A percentile compares a stretch with the other conserved stretches of the same genome.
phyloP scores from a whole-genome alignment of 1,140 invertebrate genomes.

The Thrips palmi region DNA sequence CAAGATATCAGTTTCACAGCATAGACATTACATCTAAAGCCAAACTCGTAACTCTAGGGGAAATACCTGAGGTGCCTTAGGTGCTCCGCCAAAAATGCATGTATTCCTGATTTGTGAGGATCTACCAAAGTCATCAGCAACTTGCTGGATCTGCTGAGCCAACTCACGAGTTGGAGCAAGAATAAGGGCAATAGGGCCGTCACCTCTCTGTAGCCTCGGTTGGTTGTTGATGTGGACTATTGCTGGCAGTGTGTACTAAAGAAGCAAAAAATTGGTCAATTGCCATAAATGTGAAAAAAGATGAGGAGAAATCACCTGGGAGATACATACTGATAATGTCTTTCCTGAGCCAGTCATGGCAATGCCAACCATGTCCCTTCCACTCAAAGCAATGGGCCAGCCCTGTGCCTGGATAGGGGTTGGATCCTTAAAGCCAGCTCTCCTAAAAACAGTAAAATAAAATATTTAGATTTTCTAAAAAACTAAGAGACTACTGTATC shows the following conservation, averaged over 20 bases:
- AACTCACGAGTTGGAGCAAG: conserved; percentile 67
- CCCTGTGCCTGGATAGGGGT: conserved; percentile 65
- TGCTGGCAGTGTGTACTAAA: conserved; percentile 31
- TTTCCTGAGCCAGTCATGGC: conserved; percentile 52
- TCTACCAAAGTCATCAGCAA: conserved; percentile 65
- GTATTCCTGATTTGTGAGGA: conserved; percentile 58
- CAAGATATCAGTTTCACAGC: no score
- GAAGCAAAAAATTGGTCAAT: conserved; percentile 29
- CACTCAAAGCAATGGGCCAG: conserved; percentile 67
- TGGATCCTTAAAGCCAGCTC: conserved; percentile 47
- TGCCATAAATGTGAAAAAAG: conserved; percentile 22
- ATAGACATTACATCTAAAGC: no score
- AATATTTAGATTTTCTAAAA: not conserved
- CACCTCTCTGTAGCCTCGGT: conserved; percentile 37
- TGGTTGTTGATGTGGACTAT: conserved; percentile 67
- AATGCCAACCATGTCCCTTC: conserved; percentile 70
- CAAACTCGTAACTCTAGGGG: no score
- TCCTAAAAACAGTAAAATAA: conserved; percentile 13
- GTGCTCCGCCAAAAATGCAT: conserved; percentile 80
- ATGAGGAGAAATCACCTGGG: not conserved
- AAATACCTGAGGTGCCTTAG: conserved; percentile 39
- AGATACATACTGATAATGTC: conserved; percentile 22
- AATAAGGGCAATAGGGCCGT: conserved; percentile 57
- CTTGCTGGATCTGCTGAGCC: conserved; percentile 73
- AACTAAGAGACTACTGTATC: not conserved